phyloP scores from a whole-genome alignment of 2,888 invertebrate genomes.

The Callyntrura guangdongensis region DNA sequence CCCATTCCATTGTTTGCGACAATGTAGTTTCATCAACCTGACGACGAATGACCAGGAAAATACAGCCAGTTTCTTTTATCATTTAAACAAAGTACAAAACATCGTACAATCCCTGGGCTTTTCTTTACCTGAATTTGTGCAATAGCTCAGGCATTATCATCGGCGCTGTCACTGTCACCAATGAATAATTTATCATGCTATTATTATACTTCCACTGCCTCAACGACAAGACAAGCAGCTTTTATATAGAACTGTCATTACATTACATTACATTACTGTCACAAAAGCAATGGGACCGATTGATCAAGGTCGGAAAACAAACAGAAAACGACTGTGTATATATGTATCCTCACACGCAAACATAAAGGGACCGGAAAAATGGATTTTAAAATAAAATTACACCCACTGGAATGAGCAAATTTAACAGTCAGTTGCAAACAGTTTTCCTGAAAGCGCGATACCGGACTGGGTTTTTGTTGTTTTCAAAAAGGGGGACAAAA shows the following conservation, averaged over 20 bases:
- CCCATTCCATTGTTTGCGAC: too few species aligned
- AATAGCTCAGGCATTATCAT: slow-evolving; percentile 9
- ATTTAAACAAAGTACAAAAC: background rate
- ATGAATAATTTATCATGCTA: slow-evolving; percentile 26
- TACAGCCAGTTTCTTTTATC: too few species aligned
- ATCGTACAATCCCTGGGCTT: background rate
- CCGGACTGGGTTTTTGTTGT: background rate
- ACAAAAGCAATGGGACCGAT: background rate
- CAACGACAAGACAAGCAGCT: background rate
- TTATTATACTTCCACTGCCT: background rate
- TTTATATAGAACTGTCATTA: background rate
- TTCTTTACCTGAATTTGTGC: background rate
- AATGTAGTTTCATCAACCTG: too few species aligned
- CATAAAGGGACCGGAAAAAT: slow-evolving; percentile 8
- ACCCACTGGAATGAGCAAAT: background rate
- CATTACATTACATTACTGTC: background rate
- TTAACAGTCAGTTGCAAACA: background rate
- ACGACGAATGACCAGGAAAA: too few species aligned
- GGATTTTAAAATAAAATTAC: slow-evolving; percentile 26
- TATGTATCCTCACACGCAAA: background rate
- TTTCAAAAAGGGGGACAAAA: background rate
- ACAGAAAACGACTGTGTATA: background rate
- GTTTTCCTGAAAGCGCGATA: background rate
- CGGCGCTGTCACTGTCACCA: background rate
- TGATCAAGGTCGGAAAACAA: slow-evolving; percentile 37